Conservation (phyloP, 2,888 invertebrate genomes). For the Lepidochrysops patricia region DNA sequence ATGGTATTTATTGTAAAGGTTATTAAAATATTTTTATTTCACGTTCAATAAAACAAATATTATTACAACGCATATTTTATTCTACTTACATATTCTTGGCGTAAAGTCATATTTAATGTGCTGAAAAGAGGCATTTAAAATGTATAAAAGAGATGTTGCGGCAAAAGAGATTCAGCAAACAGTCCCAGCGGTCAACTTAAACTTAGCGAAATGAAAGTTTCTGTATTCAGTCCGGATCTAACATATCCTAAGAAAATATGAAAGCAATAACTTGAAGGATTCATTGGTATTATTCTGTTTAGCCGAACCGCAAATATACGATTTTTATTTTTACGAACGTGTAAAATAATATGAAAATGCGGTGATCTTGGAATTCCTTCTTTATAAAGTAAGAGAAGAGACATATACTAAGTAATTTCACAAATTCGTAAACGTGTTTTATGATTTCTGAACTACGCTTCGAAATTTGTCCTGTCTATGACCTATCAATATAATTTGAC, state of each 20-base stretch:
- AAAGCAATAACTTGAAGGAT: constrained; percentile 15
- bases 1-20: no score
- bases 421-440: background rate
- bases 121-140: constrained; percentile 2
- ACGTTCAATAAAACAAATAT: no score
- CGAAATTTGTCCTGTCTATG: no score
- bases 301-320: constrained; percentile 12
- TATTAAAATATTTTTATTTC: no score
- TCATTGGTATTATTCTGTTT: constrained; percentile 10
- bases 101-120: background rate
- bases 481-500: no score
- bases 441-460: no score
- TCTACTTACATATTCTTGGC: background rate
- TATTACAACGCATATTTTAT: no score
- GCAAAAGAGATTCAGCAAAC: constrained; percentile 13
- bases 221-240: constrained; percentile 18
- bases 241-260: constrained; percentile 19
- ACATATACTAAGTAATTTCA: no score
- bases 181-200: constrained; percentile 19
- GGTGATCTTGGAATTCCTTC: background rate
- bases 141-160: constrained; percentile 6
- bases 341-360: background rate
- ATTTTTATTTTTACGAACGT: background rate
- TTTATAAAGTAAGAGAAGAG: no score
- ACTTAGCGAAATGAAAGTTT: constrained; percentile 20